These are phyloP conservation scores for Varanus salvator DNA, from an alignment of 2,113 vertebrate genomes.

Conservation along the genomic window DNA sequence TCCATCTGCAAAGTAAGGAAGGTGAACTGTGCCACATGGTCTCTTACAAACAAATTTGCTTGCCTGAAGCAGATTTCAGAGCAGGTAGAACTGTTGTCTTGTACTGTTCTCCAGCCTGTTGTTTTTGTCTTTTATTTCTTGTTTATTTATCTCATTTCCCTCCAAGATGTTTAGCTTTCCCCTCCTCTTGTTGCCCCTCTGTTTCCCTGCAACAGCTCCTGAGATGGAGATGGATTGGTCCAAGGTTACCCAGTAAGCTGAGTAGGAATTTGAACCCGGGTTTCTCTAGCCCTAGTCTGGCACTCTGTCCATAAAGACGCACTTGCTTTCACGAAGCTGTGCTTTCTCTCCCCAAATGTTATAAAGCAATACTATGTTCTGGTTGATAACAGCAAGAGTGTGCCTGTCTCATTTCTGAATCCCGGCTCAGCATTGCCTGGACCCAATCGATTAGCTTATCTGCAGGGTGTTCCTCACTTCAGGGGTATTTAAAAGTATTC, in stretches of 20 bases:
- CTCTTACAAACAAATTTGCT: too few species aligned
- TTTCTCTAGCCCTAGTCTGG: background rate
- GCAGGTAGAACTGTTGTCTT: background rate
- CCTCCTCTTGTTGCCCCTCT: background rate
- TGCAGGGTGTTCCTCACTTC: too few species aligned
- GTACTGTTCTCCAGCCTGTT: background rate
- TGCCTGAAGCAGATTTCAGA: background rate
- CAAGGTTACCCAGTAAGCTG: background rate
- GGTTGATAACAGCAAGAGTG: too few species aligned
- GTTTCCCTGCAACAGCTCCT: background rate
- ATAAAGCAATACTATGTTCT: background rate
- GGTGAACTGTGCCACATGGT: background rate
- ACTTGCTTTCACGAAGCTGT: too few species aligned
- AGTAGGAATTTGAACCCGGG: background rate
- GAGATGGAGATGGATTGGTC: background rate
- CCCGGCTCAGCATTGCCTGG: too few species aligned
- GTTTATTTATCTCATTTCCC: background rate
- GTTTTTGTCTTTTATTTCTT: background rate
- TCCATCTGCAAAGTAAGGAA: background rate
- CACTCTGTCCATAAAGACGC: background rate
- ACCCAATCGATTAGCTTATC: background rate
- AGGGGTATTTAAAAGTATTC: background rate
- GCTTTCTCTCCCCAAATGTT: background rate
- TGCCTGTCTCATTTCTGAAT: background rate
- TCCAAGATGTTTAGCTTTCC: background rate